Conservation (phyloP, 2,797 vertebrate species). For the Alcedo atthis region DNA sequence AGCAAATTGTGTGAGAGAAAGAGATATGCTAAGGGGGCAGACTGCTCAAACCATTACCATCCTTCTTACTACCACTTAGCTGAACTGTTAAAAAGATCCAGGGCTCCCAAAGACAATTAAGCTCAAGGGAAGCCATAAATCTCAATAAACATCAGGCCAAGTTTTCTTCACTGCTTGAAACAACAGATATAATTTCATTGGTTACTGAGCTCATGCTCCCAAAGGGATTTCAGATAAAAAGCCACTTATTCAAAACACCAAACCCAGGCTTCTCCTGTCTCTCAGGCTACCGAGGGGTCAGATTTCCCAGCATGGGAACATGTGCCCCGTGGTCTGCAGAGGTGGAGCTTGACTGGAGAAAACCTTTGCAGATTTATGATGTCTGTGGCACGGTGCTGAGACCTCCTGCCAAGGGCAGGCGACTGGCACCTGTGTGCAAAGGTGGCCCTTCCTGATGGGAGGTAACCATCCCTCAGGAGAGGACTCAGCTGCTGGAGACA, state of each 20-base stretch:
- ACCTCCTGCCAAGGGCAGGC: background rate
- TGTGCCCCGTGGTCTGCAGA: background rate
- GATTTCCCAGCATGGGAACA: slow-evolving; percentile 38
- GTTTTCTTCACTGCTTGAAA: slow-evolving; percentile 77
- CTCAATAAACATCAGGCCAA: slow-evolving; percentile 75
- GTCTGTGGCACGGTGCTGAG: background rate
- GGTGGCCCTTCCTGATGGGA: background rate
- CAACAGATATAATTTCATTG: slow-evolving; percentile 79
- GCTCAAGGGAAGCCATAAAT: slow-evolving; percentile 80
- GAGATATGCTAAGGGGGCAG: slow-evolving; percentile 78
- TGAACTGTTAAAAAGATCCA: slow-evolving; percentile 72
- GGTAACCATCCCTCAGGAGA: background rate
- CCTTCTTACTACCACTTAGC: slow-evolving; percentile 76
- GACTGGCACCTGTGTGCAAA: background rate
- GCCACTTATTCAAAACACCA: slow-evolving; percentile 75
- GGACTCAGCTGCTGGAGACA: background rate
- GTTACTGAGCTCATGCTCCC: slow-evolving; percentile 75
- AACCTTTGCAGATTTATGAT: slow-evolving; percentile 31
- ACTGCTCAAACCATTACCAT: slow-evolving; percentile 79
- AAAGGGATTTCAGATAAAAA: slow-evolving; percentile 78
- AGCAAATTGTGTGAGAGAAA: slow-evolving; percentile 67
- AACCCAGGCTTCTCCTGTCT: slow-evolving; percentile 56
- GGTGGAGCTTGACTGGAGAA: slow-evolving; percentile 26
- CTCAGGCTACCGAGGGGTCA: slow-evolving; percentile 57
- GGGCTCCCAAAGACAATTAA: slow-evolving; percentile 75